Percentiles rank a stretch among this genome's conserved stretches.
phyloP scores from a whole-genome alignment of 2,888 invertebrate species.

The Congeria kusceri region DNA sequence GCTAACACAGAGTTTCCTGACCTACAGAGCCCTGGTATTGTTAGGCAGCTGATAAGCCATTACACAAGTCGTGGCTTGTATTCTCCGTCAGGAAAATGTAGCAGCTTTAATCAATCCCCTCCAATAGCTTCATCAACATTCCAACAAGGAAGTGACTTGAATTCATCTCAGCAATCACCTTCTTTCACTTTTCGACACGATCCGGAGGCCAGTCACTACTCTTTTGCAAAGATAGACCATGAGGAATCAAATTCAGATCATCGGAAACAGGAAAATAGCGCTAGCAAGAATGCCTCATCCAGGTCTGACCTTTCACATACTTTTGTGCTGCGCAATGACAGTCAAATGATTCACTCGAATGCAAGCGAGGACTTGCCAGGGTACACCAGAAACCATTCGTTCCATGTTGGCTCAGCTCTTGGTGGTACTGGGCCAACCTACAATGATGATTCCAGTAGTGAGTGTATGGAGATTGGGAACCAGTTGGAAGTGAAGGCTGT shows the following conservation, averaged over 20 bases:
- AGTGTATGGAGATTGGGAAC: neutral
- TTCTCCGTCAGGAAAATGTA: no score
- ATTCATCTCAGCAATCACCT: slow-evolving; percentile 37
- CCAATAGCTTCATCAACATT: slow-evolving; percentile 60
- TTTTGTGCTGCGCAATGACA: slow-evolving; percentile 52
- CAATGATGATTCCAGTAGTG: neutral
- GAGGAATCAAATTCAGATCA: slow-evolving; percentile 23
- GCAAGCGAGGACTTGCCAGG: slow-evolving; percentile 55
- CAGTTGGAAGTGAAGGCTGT: slow-evolving; percentile 24
- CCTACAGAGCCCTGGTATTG: neutral
- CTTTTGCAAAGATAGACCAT: slow-evolving; percentile 22
- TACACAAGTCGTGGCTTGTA: no score
- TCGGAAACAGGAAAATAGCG: slow-evolving; percentile 11
- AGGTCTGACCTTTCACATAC: slow-evolving; percentile 55
- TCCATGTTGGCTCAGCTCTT: neutral
- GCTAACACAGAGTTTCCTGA: no score
- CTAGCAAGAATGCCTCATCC: slow-evolving; percentile 31
- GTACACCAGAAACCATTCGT: slow-evolving; percentile 30
- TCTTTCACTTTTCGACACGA: slow-evolving; percentile 39
- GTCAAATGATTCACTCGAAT: slow-evolving; percentile 52
- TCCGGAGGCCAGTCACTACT: slow-evolving; percentile 19
- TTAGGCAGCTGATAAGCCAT: no score
- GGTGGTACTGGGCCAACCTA: neutral
- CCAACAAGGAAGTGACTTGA: slow-evolving; percentile 22
- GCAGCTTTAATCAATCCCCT: slow-evolving; percentile 27